These are phyloP conservation scores for Willowsia nigromaculata DNA, from an alignment of 2,888 invertebrate genomes.

Conservation along the genomic window DNA sequence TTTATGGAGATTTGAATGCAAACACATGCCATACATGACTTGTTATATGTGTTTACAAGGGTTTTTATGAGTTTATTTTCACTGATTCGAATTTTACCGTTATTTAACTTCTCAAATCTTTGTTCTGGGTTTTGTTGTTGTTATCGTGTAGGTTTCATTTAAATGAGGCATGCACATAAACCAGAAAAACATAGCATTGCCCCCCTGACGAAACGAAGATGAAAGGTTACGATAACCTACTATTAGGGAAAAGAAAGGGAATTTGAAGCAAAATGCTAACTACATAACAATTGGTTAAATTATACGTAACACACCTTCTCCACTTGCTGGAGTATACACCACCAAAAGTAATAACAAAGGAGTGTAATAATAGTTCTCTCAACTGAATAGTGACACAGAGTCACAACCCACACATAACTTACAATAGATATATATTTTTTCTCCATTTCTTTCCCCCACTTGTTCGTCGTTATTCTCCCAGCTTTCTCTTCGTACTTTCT, in stretches of 20 bases:
- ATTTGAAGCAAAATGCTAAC: neutral
- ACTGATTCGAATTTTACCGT: neutral
- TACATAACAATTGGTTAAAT: neutral
- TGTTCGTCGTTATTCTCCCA: neutral
- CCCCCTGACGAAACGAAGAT: neutral
- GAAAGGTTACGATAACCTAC: constrained; percentile 27
- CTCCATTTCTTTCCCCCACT: neutral
- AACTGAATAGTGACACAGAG: neutral
- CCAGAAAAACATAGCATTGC: neutral
- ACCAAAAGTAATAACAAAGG: constrained; percentile 15
- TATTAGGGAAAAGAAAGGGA: neutral
- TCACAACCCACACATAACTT: neutral
- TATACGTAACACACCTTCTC: neutral
- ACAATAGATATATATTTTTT: neutral
- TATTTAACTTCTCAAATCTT: neutral
- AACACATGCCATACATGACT: neutral
- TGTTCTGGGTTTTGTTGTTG: neutral
- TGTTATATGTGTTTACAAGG: neutral
- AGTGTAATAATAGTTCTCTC: neutral
- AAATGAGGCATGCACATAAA: neutral
- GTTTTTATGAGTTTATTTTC: neutral
- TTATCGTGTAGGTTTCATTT: neutral
- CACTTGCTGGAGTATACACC: neutral
- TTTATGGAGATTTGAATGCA: too few relatives aligned
- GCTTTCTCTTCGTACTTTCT: neutral